Conservation (phyloP, 2,888 invertebrate genomes). For the Mimumesa dahlbomi region DNA sequence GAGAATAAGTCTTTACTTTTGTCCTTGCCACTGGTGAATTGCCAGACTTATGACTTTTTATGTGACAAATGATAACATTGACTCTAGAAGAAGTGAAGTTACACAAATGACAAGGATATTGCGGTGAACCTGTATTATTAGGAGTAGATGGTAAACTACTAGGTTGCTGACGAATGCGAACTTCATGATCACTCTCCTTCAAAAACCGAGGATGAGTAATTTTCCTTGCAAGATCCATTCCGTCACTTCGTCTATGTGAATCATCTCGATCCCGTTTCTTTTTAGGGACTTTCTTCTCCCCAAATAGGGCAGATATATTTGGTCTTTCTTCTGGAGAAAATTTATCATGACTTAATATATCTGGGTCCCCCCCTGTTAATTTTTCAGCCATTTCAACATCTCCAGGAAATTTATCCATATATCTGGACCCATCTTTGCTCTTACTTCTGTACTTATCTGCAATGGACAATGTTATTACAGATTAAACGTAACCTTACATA, state of each 20-base stretch:
- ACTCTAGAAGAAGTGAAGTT: slow-evolving; percentile 85
- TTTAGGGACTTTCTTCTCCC: slow-evolving; percentile 80
- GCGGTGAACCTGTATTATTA: slow-evolving; percentile 63
- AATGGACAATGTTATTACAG: too few species aligned
- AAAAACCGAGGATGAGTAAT: slow-evolving; percentile 82
- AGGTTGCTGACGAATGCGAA: slow-evolving; percentile 84
- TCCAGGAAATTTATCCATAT: slow-evolving; percentile 90
- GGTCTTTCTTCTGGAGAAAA: slow-evolving; percentile 82
- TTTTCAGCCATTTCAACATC: slow-evolving; percentile 89
- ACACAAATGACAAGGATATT: slow-evolving; percentile 85
- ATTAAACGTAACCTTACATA: neutral
- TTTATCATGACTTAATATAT: slow-evolving; percentile 85
- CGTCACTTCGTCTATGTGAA: slow-evolving; percentile 59
- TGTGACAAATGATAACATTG: slow-evolving; percentile 88
- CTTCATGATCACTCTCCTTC: slow-evolving; percentile 83
- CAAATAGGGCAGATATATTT: slow-evolving; percentile 82
- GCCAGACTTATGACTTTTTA: slow-evolving; percentile 85
- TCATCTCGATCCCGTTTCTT: slow-evolving; percentile 74
- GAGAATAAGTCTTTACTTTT: slow-evolving; percentile 65
- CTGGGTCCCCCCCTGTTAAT: slow-evolving; percentile 86
- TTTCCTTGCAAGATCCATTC: slow-evolving; percentile 66
- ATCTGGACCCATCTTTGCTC: slow-evolving; percentile 81
- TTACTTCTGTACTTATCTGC: slow-evolving; percentile 85
- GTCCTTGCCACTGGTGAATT: slow-evolving; percentile 66
- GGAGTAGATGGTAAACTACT: slow-evolving; percentile 69